Evolutionary conservation across 2,797 vertebrate species (phyloP).

Genomic region (Pangasius larnaudii): DNA sequence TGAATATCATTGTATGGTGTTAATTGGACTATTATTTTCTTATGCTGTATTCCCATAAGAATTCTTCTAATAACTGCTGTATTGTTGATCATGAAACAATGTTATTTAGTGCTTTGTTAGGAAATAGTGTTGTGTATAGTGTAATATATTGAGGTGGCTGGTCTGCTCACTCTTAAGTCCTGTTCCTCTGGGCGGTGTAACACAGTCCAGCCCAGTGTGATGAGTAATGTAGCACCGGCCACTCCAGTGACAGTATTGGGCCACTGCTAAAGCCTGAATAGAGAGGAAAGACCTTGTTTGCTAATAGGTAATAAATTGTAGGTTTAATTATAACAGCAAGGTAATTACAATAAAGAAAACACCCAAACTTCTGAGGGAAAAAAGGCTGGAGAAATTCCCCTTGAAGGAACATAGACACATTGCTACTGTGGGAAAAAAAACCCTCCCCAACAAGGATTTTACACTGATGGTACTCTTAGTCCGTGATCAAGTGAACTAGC

Average conservation of each 20-base stretch:
- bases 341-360: conserved; percentile 63
- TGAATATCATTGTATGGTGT: conserved; percentile 15
- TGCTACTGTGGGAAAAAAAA: conserved; percentile 40
- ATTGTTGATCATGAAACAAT: conserved; percentile 23
- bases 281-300: conserved; percentile 55
- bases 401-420: conserved; percentile 59
- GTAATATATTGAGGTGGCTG: conserved; percentile 29
- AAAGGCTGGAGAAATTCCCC: conserved; percentile 50
- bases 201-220: conserved; percentile 47
- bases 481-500: not conserved
- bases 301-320: conserved; percentile 63
- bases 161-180: conserved; percentile 42
- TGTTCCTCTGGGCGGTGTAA: conserved; percentile 50
- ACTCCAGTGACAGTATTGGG: conserved; percentile 70
- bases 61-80: conserved; percentile 15
- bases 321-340: conserved; percentile 64
- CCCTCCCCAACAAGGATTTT: not conserved
- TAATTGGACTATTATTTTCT: not conserved
- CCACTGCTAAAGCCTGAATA: conserved; percentile 60
- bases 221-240: conserved; percentile 63
- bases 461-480: not conserved
- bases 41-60: not conserved
- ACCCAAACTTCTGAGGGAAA: conserved; percentile 50
- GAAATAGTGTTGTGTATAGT: conserved; percentile 40
- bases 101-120: conserved; percentile 1